These are phyloP conservation scores for Octonoba sinensis DNA, from an alignment of 2,888 invertebrate species.

Conservation along the genomic window DNA sequence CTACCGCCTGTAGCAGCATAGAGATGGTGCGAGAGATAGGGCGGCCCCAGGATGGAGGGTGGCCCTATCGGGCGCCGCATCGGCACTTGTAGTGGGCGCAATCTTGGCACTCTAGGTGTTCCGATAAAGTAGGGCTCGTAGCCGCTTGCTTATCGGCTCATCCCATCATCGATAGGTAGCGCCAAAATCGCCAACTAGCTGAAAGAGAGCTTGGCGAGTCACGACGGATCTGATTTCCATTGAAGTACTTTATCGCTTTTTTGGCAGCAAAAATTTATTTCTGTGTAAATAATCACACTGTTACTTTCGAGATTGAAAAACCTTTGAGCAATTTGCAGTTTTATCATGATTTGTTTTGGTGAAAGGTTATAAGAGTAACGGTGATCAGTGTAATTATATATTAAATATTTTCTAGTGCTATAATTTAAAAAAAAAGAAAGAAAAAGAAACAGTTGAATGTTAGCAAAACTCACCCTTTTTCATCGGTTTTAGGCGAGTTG, in stretches of 20 bases:
- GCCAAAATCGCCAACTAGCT: constrained; percentile 30
- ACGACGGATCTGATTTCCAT: neutral
- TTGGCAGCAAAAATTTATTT: neutral
- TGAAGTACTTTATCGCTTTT: neutral
- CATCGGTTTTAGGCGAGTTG: too few species aligned
- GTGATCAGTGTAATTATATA: too few species aligned
- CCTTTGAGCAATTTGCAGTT: too few species aligned
- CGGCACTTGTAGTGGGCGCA: constrained; percentile 21
- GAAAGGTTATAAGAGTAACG: too few species aligned
- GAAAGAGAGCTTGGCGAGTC: constrained; percentile 4
- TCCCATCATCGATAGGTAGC: constrained; percentile 17
- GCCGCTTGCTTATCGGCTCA: constrained; percentile 12
- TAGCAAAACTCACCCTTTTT: too few species aligned
- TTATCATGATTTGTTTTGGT: too few species aligned
- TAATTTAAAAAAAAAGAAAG: too few species aligned
- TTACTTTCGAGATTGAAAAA: too few species aligned
- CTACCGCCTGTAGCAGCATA: neutral
- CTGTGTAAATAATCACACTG: too few species aligned
- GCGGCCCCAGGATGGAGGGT: constrained; percentile 5
- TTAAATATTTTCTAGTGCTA: too few species aligned
- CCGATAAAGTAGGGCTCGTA: constrained; percentile 22
- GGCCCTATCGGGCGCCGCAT: constrained; percentile 31
- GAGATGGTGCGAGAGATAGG: constrained; percentile 3
- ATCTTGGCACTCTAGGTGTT: constrained; percentile 49
- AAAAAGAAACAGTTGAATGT: too few species aligned